These are phyloP conservation scores for Tarsius wallacei DNA, from an alignment of 2,797 vertebrate species.

Conservation along the genomic window DNA sequence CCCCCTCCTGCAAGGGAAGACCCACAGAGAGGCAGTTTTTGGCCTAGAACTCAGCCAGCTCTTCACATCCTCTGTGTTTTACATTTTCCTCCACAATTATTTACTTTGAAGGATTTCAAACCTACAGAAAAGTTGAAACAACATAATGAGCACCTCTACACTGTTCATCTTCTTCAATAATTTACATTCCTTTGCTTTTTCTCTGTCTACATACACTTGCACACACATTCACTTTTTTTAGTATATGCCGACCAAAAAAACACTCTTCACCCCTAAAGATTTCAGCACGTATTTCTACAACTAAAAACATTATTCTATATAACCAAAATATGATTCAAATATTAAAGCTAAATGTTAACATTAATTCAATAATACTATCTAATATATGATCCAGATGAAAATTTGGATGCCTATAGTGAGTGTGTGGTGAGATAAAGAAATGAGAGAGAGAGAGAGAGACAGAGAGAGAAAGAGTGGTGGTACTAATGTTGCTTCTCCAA, in stretches of 20 bases:
- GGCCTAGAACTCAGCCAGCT: neutral
- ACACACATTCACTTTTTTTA: neutral
- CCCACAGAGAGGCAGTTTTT: neutral
- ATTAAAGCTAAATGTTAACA: neutral
- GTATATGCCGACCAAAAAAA: neutral
- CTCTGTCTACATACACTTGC: neutral
- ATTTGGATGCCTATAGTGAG: neutral
- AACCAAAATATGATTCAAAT: neutral
- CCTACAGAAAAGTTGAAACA: neutral
- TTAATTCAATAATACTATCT: neutral
- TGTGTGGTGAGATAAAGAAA: neutral
- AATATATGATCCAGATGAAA: neutral
- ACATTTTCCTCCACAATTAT: neutral
- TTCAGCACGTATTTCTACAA: neutral
- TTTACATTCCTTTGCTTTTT: neutral
- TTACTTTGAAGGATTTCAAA: neutral
- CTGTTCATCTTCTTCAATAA: neutral
- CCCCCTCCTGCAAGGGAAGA: neutral
- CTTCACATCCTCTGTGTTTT: neutral
- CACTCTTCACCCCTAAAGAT: neutral
- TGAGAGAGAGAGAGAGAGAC: neutral
- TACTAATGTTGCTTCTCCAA: neutral
- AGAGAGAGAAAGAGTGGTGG: neutral
- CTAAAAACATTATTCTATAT: neutral
- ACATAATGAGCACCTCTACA: neutral